A percentile compares a stretch with the other conserved stretches of the same genome.
These are phyloP conservation scores for Acanthoscelides obtectus DNA, from an alignment of 2,888 invertebrate species.

Conservation along the genomic window DNA sequence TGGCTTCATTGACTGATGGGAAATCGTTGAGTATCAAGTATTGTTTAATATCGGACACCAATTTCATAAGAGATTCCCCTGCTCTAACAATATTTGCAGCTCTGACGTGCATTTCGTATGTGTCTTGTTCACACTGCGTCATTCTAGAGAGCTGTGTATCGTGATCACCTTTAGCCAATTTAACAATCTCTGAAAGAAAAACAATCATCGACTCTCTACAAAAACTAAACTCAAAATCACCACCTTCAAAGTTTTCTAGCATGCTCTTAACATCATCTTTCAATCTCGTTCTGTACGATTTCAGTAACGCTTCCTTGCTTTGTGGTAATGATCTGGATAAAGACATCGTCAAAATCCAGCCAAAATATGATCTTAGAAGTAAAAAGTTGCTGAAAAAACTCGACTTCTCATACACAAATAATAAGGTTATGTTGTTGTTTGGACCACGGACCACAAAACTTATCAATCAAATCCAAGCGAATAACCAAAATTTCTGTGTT, in stretches of 20 bases:
- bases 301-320: conserved; percentile 90
- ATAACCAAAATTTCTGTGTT: no score
- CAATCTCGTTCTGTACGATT: conserved; percentile 89
- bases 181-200: conserved; percentile 72
- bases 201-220: neutral
- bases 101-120: conserved; percentile 95
- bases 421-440: no score
- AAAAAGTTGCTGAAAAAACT: no score
- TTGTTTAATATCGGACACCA: conserved; percentile 96
- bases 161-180: conserved; percentile 83
- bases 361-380: no score
- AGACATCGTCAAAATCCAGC: conserved; percentile 16
- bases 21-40: conserved; percentile 97
- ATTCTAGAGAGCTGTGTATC: conserved; percentile 85
- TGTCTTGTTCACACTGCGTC: conserved; percentile 92
- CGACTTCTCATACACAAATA: no score
- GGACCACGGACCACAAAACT: no score
- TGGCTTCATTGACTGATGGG: conserved; percentile 95
- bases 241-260: conserved; percentile 95
- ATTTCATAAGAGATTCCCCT: conserved; percentile 93
- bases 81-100: conserved; percentile 96
- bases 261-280: conserved; percentile 97
- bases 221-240: conserved; percentile 8
- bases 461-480: no score
- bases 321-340: conserved; percentile 69